A percentile compares a stretch with the other conserved stretches of the same genome.
Conservation (phyloP, 30 jellyfish, hydroid and myxozoan genomes). For the Pelagia noctiluca region DNA sequence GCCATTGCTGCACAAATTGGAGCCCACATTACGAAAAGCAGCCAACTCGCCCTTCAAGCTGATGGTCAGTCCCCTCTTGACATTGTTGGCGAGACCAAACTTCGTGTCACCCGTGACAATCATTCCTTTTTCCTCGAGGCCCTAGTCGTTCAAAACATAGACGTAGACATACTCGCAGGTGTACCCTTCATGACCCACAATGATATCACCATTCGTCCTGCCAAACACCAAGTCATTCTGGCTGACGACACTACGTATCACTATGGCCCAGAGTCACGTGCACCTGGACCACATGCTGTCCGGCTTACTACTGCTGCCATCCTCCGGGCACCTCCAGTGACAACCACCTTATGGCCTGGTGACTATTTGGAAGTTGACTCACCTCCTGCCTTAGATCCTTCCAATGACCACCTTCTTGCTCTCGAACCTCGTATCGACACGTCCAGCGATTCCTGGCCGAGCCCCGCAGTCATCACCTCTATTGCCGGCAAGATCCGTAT, state of each 20-base stretch:
- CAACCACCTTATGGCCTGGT: not conserved
- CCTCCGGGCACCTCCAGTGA: not conserved
- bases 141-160: slow-evolving; percentile 20
- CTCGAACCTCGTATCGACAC: no score
- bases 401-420: not conserved
- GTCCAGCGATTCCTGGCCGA: no score
- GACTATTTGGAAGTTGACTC: not conserved
- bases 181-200: slow-evolving; percentile 21
- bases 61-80: not conserved
- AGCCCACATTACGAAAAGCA: not conserved
- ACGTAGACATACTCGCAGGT: slow-evolving; percentile 17
- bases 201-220: slow-evolving; percentile 23
- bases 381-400: not conserved
- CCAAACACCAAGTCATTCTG: not conserved
- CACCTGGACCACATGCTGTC: not conserved
- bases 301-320: not conserved
- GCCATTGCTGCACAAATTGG: slow-evolving; percentile 9
- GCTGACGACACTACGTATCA: not conserved
- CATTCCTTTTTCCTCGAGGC: not conserved
- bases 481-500: slow-evolving; percentile 17
- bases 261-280: not conserved
- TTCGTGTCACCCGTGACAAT: not conserved
- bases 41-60: slow-evolving; percentile 9
- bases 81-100: slow-evolving; percentile 14
- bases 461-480: not conserved